Base-by-base conservation (phyloP, 2,888 invertebrate genomes). In the Noctua pronuba region DNA sequence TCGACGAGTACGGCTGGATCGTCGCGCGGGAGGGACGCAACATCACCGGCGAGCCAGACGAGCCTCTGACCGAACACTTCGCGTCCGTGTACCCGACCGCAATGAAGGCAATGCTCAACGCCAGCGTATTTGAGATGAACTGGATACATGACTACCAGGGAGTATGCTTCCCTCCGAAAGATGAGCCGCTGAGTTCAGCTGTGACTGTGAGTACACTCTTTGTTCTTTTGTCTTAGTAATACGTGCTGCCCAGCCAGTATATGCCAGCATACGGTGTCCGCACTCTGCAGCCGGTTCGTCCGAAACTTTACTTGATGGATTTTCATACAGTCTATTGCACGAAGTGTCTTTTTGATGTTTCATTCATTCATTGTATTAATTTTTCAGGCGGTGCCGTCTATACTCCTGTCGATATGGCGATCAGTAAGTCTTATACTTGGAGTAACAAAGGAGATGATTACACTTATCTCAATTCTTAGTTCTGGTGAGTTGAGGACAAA, bases 101-200 rank as follows among this genome's bases (percentile, higher is more conserved):
- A 0, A 96, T 96, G 96, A 88, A 91, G 0, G 94, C 94, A 0
- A 88, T 96, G 52, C 91, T 95, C 4, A 92, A 93, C 46, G 93
- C 93, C 1, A 87, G 86, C 31, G 93, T 96, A 35, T 96, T 94
- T 81, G 92, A 94, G 24, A 85, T 95, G 8, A 93, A 94, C 86
- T 95, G 95, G 95, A 89, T 96, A 35, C 95, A 96, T 71, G 96
- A 96, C 80, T 96, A 96, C 78, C 96, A 96, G 74, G 94, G 92
- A 0, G 95, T 96, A 0, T 96, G 96, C 87, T 96, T 96, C 73
- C 92, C 94, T 2, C 90, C 89, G 0, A 84, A 88, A 74, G 86
- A 90, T 55, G 90, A 90, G 38, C 81, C 86, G 6, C 86, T 77
- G 13, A 75, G 62, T 73, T 78, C 88, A 0, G 93, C 94, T 18